A percentile compares a stretch with the other conserved stretches of the same genome.
These are phyloP conservation scores for Geotrypetes seraphini DNA, from an alignment of 2,797 vertebrate species.

Conservation along the genomic window DNA sequence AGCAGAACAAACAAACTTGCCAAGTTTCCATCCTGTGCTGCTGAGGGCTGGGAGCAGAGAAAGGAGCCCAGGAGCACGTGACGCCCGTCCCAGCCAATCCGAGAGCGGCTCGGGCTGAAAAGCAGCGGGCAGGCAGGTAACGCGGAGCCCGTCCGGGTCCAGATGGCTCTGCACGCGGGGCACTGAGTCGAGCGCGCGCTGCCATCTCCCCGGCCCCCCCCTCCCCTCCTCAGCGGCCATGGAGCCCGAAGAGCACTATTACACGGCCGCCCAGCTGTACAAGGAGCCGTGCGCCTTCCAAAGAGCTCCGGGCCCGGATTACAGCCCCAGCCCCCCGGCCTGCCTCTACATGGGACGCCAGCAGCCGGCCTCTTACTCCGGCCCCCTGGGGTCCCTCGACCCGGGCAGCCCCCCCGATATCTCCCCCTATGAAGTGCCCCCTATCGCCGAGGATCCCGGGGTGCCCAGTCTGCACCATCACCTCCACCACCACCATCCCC, in stretches of 20 bases:
- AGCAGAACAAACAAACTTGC: too few relatives aligned
- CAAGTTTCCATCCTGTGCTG: too few relatives aligned
- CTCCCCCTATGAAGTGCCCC: constrained; percentile 67
- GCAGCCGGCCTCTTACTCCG: constrained; percentile 64
- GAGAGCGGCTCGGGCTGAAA: not conserved
- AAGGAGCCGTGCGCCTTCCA: constrained; percentile 89
- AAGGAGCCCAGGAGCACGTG: constrained; percentile 35
- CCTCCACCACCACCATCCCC: constrained; percentile 56
- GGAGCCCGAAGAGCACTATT: constrained; percentile 87
- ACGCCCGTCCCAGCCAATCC: constrained; percentile 25
- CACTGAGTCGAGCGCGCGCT: not conserved
- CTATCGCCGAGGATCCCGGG: constrained; percentile 69
- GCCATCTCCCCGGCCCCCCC: constrained; percentile 5
- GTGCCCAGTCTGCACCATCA: constrained; percentile 68
- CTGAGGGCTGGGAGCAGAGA: constrained; percentile 20
- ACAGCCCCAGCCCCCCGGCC: constrained; percentile 75
- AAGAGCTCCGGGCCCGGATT: constrained; percentile 70
- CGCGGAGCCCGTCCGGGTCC: constrained; percentile 51
- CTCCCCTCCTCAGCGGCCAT: too few relatives aligned
- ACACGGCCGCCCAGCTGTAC: constrained; percentile 73
- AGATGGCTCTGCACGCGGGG: constrained; percentile 10
- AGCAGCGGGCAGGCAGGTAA: not conserved
- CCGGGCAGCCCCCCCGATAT: constrained; percentile 74
- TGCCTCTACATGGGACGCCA: constrained; percentile 89
- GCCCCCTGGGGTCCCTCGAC: constrained; percentile 66